These are phyloP conservation scores for Campoplex nolae DNA, from an alignment of 2,888 invertebrate species.

Conservation along the genomic window DNA sequence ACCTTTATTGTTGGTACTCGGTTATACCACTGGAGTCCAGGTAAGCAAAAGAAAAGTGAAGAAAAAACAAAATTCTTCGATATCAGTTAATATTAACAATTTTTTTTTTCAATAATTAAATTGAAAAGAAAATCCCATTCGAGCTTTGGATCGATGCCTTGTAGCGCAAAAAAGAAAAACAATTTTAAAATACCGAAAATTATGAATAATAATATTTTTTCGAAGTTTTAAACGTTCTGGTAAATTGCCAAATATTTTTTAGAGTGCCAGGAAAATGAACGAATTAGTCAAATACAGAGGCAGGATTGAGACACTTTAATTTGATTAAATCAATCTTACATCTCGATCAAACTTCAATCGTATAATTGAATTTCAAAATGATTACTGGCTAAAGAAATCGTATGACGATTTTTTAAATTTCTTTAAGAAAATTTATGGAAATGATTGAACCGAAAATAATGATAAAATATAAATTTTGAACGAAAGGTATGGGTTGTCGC, in stretches of 20 bases:
- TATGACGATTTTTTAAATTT: background rate
- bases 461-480: background rate
- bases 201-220: background rate
- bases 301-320: background rate
- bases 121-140: background rate
- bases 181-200: background rate
- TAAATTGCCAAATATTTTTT: background rate
- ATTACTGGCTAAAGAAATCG: background rate
- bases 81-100: background rate
- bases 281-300: background rate
- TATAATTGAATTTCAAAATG: background rate
- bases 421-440: too few relatives aligned
- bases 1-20: slow-evolving; percentile 94
- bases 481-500: slow-evolving; percentile 93
- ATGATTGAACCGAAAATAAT: background rate
- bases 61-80: background rate
- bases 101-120: background rate
- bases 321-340: background rate
- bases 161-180: background rate
- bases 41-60: slow-evolving; percentile 79
- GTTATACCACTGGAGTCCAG: slow-evolving; percentile 94
- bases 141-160: background rate
- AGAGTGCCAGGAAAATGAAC: background rate
- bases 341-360: background rate
- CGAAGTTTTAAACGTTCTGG: background rate